A percentile compares a stretch with the other conserved stretches of the same genome.
These are phyloP conservation scores for Leucophenga montana DNA, from an alignment of 2,888 invertebrate genomes.

Conservation along the genomic window DNA sequence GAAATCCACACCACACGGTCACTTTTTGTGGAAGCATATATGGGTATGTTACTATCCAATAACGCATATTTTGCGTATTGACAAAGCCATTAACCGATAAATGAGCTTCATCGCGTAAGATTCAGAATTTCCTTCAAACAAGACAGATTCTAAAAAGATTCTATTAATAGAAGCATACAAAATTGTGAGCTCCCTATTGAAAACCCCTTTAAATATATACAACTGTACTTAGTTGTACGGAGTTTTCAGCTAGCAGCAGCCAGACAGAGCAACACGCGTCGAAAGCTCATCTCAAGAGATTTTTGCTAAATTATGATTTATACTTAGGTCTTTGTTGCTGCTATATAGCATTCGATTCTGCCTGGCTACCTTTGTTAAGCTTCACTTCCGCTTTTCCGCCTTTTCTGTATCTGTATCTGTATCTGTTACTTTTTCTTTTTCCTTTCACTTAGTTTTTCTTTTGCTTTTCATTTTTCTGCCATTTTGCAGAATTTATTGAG, in stretches of 20 bases:
- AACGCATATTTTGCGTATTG: no score
- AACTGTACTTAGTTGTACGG: no score
- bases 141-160: no score
- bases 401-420: constrained; percentile 6
- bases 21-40: no score
- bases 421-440: constrained; percentile 17
- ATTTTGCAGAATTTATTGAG: constrained; percentile 20
- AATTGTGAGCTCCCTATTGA: no score
- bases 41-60: no score
- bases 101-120: no score
- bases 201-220: no score
- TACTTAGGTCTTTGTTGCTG: constrained; percentile 44
- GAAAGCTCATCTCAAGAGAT: constrained; percentile 63
- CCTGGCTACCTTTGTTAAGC: background rate
- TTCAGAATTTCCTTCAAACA: no score
- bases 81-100: no score
- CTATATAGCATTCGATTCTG: background rate
- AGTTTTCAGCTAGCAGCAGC: constrained; percentile 9
- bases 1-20: no score
- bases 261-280: constrained; percentile 44
- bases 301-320: constrained; percentile 66
- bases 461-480: constrained; percentile 30
- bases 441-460: constrained; percentile 33
- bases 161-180: no score
- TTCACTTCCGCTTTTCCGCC: background rate